Evolutionary conservation across 2,797 vertebrate genomes (phyloP).

Genomic region (Momotus momota): DNA sequence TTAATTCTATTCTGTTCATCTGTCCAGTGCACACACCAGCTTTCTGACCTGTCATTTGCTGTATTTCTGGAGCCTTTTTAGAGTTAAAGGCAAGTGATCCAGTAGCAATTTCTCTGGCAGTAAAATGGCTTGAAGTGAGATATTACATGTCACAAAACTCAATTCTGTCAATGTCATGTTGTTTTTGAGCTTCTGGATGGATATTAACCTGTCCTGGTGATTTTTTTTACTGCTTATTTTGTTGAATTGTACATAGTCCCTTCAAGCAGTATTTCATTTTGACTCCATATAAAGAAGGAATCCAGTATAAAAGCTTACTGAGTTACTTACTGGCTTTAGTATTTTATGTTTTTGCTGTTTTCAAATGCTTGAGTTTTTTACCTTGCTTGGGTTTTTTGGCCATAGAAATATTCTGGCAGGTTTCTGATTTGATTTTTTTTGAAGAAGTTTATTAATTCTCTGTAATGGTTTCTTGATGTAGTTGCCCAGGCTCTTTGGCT

Average conservation of each 20-base stretch:
- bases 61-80: background rate
- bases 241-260: background rate
- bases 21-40: background rate
- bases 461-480: background rate
- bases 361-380: background rate
- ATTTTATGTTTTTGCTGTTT: background rate
- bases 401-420: background rate
- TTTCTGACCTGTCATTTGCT: background rate
- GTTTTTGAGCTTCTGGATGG: background rate
- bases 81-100: background rate
- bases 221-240: background rate
- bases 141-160: background rate
- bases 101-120: background rate
- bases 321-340: background rate
- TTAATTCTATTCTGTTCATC: background rate
- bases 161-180: background rate
- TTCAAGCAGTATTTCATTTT: constrained; percentile 17
- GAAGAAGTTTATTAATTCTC: background rate
- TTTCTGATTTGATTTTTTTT: background rate
- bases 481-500: background rate
- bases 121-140: background rate
- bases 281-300: background rate
- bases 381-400: background rate
- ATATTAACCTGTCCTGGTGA: background rate
- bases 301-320: background rate